These are phyloP conservation scores for Falcaria lacertinaria DNA, from an alignment of 2,888 invertebrate genomes.

Conservation along the genomic window DNA sequence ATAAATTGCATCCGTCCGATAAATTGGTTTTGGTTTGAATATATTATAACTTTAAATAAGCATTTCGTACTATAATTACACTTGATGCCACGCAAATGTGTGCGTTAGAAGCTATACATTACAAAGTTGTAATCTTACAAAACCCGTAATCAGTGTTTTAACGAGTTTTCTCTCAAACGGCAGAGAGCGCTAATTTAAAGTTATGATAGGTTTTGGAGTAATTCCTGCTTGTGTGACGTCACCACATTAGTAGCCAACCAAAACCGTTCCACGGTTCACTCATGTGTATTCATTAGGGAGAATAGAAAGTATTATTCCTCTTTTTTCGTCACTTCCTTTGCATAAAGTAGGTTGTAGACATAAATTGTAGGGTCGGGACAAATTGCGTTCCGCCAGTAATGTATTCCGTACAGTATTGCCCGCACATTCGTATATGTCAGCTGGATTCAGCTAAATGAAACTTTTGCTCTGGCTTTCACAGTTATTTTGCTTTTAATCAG, in stretches of 20 bases:
- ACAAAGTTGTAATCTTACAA: constrained; percentile 35
- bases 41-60: no score
- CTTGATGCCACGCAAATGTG: constrained; percentile 3
- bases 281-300: constrained; percentile 36
- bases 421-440: constrained; percentile 48
- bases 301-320: constrained; percentile 35
- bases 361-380: constrained; percentile 68
- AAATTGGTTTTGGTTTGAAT: no score
- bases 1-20: no score
- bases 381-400: constrained; percentile 64
- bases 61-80: no score
- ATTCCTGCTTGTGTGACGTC: constrained; percentile 5
- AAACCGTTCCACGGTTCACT: constrained; percentile 21
- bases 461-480: constrained; percentile 45
- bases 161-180: constrained; percentile 34
- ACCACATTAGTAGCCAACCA: neutral
- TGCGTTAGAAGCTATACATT: neutral
- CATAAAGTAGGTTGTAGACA: constrained; percentile 61
- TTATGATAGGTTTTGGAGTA: constrained; percentile 33
- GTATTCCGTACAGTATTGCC: constrained; percentile 55
- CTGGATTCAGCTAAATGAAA: constrained; percentile 58
- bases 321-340: constrained; percentile 53
- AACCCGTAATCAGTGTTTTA: constrained; percentile 28
- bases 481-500: constrained; percentile 60
- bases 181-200: constrained; percentile 33